These are phyloP conservation scores for Dolichallabes microphthalmus DNA, from an alignment of 2,113 vertebrate genomes.

Conservation along the genomic window DNA sequence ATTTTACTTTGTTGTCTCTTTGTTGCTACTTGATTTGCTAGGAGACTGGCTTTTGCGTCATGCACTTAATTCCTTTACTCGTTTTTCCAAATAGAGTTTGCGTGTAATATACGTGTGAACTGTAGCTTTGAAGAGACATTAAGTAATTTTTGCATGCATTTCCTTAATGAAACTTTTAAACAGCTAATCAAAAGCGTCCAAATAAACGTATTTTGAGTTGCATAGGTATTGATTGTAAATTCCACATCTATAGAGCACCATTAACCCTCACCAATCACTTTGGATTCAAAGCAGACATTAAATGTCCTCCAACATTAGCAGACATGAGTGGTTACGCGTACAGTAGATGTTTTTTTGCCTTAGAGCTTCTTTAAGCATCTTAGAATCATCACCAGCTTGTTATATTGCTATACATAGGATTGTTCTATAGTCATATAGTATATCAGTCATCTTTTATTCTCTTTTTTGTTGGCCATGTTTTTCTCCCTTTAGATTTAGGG, in stretches of 20 bases:
- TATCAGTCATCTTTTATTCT: neutral
- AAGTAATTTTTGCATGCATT: neutral
- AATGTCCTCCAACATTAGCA: neutral
- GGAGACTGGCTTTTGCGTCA: neutral
- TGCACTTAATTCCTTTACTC: neutral
- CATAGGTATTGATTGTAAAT: neutral
- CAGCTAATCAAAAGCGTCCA: neutral
- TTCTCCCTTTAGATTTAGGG: neutral
- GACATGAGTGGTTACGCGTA: neutral
- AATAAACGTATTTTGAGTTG: neutral
- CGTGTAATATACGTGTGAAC: neutral
- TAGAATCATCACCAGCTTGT: neutral
- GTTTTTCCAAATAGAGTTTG: conserved; percentile 1
- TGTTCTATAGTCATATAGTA: neutral
- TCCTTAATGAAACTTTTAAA: neutral
- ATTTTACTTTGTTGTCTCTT: neutral
- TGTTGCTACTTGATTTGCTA: neutral
- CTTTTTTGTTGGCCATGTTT: neutral
- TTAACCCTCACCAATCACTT: neutral
- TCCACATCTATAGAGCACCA: neutral
- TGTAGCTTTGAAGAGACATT: neutral
- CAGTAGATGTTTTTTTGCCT: neutral
- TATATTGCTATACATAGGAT: neutral
- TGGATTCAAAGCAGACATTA: neutral
- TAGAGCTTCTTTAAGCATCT: neutral